These are phyloP conservation scores for Tholera decimalis DNA, from an alignment of 2,888 invertebrate species.

Conservation along the genomic window DNA sequence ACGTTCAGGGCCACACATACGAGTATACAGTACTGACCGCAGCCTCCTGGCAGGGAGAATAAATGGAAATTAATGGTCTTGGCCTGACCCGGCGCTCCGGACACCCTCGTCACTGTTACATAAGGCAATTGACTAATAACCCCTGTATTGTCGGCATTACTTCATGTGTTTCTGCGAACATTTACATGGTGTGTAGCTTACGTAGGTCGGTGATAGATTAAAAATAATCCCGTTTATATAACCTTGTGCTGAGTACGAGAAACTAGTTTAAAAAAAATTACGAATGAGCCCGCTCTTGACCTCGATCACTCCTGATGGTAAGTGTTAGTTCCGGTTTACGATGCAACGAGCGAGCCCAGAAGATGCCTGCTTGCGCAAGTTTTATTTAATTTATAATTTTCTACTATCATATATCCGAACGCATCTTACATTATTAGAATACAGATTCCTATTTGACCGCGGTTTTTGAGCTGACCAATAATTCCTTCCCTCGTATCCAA, in stretches of 20 bases:
- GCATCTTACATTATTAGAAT: no score
- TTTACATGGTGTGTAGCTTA: slow-evolving; percentile 1
- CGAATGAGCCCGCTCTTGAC: no score
- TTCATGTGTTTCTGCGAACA: slow-evolving; percentile 22
- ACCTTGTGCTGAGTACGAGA: not conserved
- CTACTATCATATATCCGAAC: no score
- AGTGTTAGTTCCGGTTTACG: no score
- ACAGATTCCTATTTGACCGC: no score
- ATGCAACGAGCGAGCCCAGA: no score
- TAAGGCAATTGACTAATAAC: slow-evolving; percentile 68
- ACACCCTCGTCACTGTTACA: slow-evolving; percentile 55
- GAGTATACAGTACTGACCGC: slow-evolving; percentile 58
- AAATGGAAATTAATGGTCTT: slow-evolving; percentile 83
- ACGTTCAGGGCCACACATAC: slow-evolving; percentile 63
- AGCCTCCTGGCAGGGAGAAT: slow-evolving; percentile 78
- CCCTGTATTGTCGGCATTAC: slow-evolving; percentile 46
- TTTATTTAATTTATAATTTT: no score
- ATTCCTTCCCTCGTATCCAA: no score
- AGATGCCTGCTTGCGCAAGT: no score
- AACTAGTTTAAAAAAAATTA: no score
- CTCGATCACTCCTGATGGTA: no score
- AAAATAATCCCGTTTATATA: not conserved
- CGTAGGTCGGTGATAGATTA: not conserved
- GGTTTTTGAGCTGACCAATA: no score
- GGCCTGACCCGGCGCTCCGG: slow-evolving; percentile 54